Percentiles rank a stretch among this genome's conserved stretches.
These are phyloP conservation scores for Grus americana DNA, from an alignment of 2,113 vertebrate genomes.

Conservation along the genomic window DNA sequence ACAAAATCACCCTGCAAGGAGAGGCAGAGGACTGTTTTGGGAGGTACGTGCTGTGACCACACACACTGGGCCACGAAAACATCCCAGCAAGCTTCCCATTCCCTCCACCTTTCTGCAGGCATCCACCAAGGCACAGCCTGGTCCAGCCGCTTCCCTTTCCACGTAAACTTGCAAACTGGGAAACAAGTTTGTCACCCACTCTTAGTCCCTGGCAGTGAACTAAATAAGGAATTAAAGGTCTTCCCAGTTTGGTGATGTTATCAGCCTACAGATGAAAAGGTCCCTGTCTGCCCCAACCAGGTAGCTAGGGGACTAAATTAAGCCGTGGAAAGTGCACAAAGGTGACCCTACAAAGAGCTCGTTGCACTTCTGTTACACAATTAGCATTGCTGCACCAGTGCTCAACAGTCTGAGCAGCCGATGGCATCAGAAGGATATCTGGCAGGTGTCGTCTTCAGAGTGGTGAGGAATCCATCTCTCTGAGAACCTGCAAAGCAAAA, in stretches of 20 bases:
- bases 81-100: neutral
- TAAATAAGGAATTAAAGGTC: neutral
- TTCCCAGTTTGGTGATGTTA: neutral
- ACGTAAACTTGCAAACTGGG: neutral
- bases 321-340: neutral
- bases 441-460: conserved; percentile 89
- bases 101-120: fast-evolving
- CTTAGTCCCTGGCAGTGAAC: neutral
- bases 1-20: neutral
- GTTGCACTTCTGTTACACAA: neutral
- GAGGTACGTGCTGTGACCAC: neutral
- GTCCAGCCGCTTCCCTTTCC: neutral
- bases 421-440: conserved; percentile 90
- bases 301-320: neutral
- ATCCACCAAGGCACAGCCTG: neutral
- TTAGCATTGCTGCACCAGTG: fast-evolving
- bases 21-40: neutral
- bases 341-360: neutral
- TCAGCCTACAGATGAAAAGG: neutral
- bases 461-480: conserved; percentile 79
- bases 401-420: neutral
- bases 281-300: neutral
- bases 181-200: neutral
- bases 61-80: neutral
- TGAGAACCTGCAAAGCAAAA: conserved; percentile 82